phyloP scores from a whole-genome alignment of 2,888 invertebrate species.

The Epistrophe grossulariae region DNA sequence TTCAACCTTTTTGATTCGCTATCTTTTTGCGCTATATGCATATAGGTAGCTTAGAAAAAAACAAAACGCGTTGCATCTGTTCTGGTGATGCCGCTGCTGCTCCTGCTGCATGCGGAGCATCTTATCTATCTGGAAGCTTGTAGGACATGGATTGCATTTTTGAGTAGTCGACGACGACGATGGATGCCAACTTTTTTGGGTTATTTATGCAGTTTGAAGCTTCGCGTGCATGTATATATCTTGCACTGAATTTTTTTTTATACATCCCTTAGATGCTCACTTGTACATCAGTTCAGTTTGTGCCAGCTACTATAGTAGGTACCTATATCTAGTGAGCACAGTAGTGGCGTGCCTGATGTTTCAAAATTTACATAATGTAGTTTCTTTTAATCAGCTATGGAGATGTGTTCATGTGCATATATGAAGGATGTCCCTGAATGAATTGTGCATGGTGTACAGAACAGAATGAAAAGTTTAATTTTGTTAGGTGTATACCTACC shows the following conservation, averaged over 20 bases:
- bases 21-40: slow-evolving; percentile 7
- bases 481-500: slow-evolving; percentile 5
- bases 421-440: slow-evolving; percentile 2
- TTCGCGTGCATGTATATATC: slow-evolving; percentile 3
- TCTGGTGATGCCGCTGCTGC: not conserved
- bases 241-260: not conserved
- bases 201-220: slow-evolving; percentile 59
- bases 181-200: slow-evolving; percentile 54
- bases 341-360: slow-evolving; percentile 47
- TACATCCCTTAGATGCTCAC: not conserved
- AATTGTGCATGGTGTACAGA: slow-evolving; percentile 30
- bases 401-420: slow-evolving; percentile 22
- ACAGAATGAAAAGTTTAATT: slow-evolving; percentile 52
- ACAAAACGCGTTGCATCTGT: slow-evolving; percentile 44
- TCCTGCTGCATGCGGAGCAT: slow-evolving; percentile 29
- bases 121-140: slow-evolving; percentile 34
- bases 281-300: slow-evolving; percentile 8
- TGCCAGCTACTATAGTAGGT: no score
- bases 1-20: slow-evolving; percentile 50
- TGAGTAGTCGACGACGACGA: slow-evolving; percentile 57
- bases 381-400: slow-evolving; percentile 61
- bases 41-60: not conserved
- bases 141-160: slow-evolving; percentile 68
- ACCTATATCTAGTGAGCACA: not conserved
- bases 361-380: slow-evolving; percentile 69